Percentiles rank a stretch among this genome's conserved stretches.
Conservation (phyloP, 2,888 invertebrate species). For the Cheilosia pagana region DNA sequence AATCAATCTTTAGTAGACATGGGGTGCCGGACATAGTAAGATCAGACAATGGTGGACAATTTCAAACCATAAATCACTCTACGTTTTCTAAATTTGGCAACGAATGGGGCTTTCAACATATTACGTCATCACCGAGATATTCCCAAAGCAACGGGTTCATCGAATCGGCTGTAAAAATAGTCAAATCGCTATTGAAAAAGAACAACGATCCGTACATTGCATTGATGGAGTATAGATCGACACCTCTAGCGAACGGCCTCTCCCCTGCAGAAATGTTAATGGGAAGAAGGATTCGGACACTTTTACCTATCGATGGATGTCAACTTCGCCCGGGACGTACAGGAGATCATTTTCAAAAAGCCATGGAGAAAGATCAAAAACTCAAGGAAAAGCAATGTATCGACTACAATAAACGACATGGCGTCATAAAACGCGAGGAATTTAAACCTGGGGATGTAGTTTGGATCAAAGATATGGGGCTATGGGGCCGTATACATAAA, state of each 20-base stretch:
- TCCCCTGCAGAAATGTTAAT: conserved; percentile 36
- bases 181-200: conserved; percentile 32
- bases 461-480: conserved; percentile 12
- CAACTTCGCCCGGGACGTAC: neutral
- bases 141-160: conserved; percentile 16
- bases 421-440: neutral
- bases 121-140: conserved; percentile 15
- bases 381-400: conserved; percentile 4
- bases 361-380: neutral
- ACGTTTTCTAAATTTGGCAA: conserved; percentile 5
- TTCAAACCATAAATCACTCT: conserved; percentile 1
- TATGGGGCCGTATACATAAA: conserved; percentile 4
- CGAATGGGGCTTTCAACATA: conserved; percentile 11
- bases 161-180: conserved; percentile 4
- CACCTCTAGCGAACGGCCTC: conserved; percentile 40
- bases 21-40: no score
- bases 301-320: conserved; percentile 1
- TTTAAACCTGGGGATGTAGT: conserved; percentile 8
- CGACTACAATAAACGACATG: conserved; percentile 19
- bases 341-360: conserved; percentile 7
- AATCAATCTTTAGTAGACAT: no score
- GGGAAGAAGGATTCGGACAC: conserved; percentile 20
- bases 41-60: conserved; percentile 16
- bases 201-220: conserved; percentile 35
- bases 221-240: conserved; percentile 28